Evolutionary conservation across 2,888 invertebrate species (phyloP).

Genomic region (Tetragnatha montana): DNA sequence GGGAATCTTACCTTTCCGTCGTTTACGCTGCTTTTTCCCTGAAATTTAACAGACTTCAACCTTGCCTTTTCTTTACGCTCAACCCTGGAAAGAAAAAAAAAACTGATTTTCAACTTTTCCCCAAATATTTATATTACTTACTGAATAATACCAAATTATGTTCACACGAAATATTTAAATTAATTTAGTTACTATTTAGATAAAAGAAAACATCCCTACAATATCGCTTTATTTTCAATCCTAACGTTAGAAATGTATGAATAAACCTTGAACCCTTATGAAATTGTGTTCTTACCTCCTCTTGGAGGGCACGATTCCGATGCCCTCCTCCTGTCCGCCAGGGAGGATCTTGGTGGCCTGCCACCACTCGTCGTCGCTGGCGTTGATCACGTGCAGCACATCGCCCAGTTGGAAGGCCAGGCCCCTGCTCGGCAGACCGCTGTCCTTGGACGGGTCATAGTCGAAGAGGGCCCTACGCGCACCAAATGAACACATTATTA

Average conservation of each 20-base stretch:
- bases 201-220: too few relatives aligned
- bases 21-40: conserved; percentile 82
- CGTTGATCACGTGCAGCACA: conserved; percentile 98
- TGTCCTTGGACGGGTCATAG: conserved; percentile 97
- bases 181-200: too few relatives aligned
- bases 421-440: conserved; percentile 92
- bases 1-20: conserved; percentile 63
- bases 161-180: too few relatives aligned
- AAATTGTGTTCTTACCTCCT: conserved; percentile 74
- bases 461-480: conserved; percentile 92
- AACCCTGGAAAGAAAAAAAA: conserved; percentile 79
- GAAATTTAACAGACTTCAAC: conserved; percentile 98
- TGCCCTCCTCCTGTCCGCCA: conserved; percentile 83
- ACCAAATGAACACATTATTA: too few relatives aligned
- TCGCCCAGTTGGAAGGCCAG: conserved; percentile 98
- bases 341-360: conserved; percentile 86
- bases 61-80: conserved; percentile 97
- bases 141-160: too few relatives aligned
- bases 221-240: too few relatives aligned
- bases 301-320: conserved; percentile 98
- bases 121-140: too few relatives aligned
- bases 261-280: background rate
- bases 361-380: conserved; percentile 99
- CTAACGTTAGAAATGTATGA: too few relatives aligned
- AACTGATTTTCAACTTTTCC: background rate